Evolutionary conservation across 2,888 invertebrate genomes (phyloP).

Genomic region (Oscheius sp.): DNA sequence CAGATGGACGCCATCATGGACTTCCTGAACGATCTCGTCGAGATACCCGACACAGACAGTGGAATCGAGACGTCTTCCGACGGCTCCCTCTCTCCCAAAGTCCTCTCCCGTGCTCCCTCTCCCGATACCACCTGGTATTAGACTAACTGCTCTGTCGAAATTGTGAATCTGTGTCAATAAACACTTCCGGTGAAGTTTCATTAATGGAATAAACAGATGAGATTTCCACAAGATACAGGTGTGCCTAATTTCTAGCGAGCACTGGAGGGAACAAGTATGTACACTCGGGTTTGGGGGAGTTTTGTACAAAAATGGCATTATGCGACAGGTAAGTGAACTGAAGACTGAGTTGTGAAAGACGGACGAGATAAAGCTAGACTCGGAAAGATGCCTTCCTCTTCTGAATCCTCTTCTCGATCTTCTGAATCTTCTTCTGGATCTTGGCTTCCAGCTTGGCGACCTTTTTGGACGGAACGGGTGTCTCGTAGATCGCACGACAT

Average conservation of each 20-base stretch:
- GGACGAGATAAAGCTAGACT: background rate
- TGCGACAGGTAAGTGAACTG: slow-evolving; percentile 1
- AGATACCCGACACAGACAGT: no score
- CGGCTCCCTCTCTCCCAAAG: no score
- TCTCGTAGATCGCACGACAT: slow-evolving; percentile 26
- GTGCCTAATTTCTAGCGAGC: background rate
- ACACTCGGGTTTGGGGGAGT: slow-evolving; percentile 5
- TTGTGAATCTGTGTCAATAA: no score
- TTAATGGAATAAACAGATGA: no score
- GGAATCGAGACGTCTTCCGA: no score
- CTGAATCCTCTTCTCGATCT: slow-evolving; percentile 4
- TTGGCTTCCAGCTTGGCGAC: slow-evolving; percentile 16
- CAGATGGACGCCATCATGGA: no score
- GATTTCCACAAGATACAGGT: no score
- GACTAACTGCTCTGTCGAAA: no score
- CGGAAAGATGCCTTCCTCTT: background rate
- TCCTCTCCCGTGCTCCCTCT: no score
- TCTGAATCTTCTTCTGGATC: slow-evolving; percentile 20
- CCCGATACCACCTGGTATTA: no score
- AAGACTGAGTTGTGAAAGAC: slow-evolving; percentile 3
- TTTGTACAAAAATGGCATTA: slow-evolving; percentile 13
- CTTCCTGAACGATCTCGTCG: no score
- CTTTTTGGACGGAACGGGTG: slow-evolving; percentile 2
- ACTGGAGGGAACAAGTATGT: background rate
- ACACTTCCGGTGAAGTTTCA: no score